Base-by-base conservation (phyloP, 2,888 invertebrate species). In the Lutraria lutraria region DNA sequence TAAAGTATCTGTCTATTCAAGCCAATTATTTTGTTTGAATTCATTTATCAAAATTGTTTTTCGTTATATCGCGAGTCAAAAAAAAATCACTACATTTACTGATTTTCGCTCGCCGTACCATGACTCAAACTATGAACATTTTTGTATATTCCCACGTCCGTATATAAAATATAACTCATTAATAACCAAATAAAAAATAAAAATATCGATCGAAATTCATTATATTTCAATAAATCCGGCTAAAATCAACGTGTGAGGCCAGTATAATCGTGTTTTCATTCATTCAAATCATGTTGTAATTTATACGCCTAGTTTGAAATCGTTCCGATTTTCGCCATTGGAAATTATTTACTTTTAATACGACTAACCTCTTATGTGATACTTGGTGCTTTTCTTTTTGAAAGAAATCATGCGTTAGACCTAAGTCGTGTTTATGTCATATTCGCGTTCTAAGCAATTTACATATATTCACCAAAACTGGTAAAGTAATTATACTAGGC, bases 181-280 rank as follows among this genome's bases (percentile, higher is more conserved):
- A 34, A 63, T 15, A 63, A 56, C 83, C 63, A 25, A 54, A 82
- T 83, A 63, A 25, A 63, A 34, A 31, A 12, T 25, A 52, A 52
- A 16, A 21, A 43, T 72, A 85, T 79, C 31, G 85, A 79, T 79
- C 79, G 52, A 76, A 34, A 31, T 54, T 79, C 34, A 79, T 85
- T 31, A 76, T 53, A 85, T 79, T 85, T 85, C 79, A 85, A 79
- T 85, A 54, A 72, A 84, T 84, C 54, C 25, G 76, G 12, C 72
- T 79, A 31, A 52, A 31, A n/a, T 31, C 85, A 19, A 76, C 85
- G 85, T 76, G 85, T 85, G 85, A 54, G 85, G 85, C n/a, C 68
- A 68, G 52, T 19, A 68, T 8, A 31, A 25, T 6, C 21, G 34
- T 15, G 21, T 68, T 81, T 81, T n/a, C 43, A 29, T 68, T 83